Evolutionary conservation across 2,113 vertebrate species (phyloP).

Genomic region (Rhinichthys klamathensis): DNA sequence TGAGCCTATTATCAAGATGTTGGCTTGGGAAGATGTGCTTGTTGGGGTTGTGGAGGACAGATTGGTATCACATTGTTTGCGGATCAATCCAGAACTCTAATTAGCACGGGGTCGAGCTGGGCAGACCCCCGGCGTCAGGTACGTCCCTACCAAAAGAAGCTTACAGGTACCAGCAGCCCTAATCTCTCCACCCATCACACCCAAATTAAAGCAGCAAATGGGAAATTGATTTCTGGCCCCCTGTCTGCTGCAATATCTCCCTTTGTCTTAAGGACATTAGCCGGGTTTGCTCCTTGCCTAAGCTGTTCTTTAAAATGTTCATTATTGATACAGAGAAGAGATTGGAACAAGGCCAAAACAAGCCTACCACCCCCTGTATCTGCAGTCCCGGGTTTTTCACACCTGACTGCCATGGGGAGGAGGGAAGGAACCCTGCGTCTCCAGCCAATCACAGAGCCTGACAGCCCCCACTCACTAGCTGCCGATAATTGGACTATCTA

Average conservation of each 20-base stretch:
- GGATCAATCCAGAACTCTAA: constrained; percentile 83
- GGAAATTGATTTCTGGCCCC: constrained; percentile 83
- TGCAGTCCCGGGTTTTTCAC: constrained; percentile 43
- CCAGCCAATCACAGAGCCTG: constrained; percentile 26
- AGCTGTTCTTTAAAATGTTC: constrained; percentile 82
- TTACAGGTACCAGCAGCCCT: constrained; percentile 79
- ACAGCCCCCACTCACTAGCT: background rate
- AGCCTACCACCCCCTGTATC: constrained; percentile 47
- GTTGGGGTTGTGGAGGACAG: constrained; percentile 78
- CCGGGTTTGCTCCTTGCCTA: constrained; percentile 76
- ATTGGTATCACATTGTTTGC: constrained; percentile 78
- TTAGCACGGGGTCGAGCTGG: constrained; percentile 74
- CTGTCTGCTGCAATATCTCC: constrained; percentile 81
- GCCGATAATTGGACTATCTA: background rate
- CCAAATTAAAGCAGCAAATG: constrained; percentile 85
- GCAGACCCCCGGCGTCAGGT: constrained; percentile 69
- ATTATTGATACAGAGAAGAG: constrained; percentile 75
- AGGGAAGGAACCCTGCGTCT: constrained; percentile 20
- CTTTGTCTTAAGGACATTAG: constrained; percentile 85
- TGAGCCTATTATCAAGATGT: constrained; percentile 73
- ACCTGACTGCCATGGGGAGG: constrained; percentile 39
- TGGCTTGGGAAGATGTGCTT: constrained; percentile 67
- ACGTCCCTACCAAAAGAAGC: constrained; percentile 74
- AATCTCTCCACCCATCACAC: constrained; percentile 79
- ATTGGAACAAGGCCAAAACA: constrained; percentile 69